Conservation (phyloP, 2,797 vertebrate genomes). For the Phrynocephalus forsythii region DNA sequence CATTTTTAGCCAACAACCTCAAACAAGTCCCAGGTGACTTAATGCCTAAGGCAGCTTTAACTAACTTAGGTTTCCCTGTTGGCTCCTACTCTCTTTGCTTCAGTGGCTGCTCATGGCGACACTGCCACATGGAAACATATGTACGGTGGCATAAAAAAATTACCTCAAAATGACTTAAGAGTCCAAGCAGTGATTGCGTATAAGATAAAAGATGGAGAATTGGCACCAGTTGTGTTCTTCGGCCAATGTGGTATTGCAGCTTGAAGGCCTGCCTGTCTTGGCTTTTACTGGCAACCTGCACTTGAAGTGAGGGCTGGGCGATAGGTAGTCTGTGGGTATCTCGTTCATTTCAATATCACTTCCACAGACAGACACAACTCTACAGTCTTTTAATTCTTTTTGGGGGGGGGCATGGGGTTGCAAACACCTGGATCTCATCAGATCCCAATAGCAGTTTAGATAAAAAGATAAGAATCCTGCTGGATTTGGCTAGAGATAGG, state of each 20-base stretch:
- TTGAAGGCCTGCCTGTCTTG: neutral
- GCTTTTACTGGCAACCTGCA: neutral
- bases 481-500: neutral
- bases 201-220: neutral
- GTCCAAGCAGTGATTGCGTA: neutral
- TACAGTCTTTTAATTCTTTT: neutral
- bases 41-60: conserved; percentile 61
- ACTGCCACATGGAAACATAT: neutral
- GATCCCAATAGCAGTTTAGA: neutral
- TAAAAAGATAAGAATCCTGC: neutral
- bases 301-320: neutral
- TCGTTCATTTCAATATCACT: neutral
- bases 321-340: neutral
- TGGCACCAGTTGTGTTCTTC: neutral
- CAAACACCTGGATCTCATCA: neutral
- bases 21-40: conserved; percentile 63
- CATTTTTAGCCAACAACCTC: conserved; percentile 9
- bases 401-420: neutral
- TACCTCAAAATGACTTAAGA: neutral
- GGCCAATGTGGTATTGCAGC: neutral
- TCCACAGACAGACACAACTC: neutral
- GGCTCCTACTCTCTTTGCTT: conserved; percentile 5
- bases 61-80: conserved; percentile 68
- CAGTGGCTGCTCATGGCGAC: neutral
- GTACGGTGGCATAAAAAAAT: neutral